These are phyloP conservation scores for Loripinus fragilis DNA, from an alignment of 2,888 invertebrate genomes.

Conservation along the genomic window DNA sequence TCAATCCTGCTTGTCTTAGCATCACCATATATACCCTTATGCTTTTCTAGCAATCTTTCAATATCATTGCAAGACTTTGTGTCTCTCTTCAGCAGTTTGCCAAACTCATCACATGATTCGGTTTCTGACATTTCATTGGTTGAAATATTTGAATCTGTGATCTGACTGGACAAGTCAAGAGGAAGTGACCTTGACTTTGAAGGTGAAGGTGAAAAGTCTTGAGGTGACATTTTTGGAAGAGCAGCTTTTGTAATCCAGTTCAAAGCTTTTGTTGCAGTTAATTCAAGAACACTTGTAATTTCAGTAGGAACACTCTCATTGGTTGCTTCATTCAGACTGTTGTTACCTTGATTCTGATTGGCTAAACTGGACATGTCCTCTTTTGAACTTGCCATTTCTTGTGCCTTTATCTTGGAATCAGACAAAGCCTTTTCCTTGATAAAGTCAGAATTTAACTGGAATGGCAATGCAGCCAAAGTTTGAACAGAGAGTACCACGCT, in stretches of 20 bases:
- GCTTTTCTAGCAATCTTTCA: conserved; percentile 26
- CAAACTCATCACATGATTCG: conserved; percentile 37
- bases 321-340: conserved; percentile 28
- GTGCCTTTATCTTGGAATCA: conserved; percentile 53
- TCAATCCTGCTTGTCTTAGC: conserved; percentile 53
- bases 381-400: conserved; percentile 52
- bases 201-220: conserved; percentile 24
- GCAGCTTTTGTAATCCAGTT: conserved; percentile 57
- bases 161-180: conserved; percentile 39
- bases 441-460: conserved; percentile 88
- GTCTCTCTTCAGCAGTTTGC: conserved; percentile 9
- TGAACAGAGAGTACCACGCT: conserved; percentile 91
- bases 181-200: conserved; percentile 48
- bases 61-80: conserved; percentile 13
- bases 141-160: conserved; percentile 44
- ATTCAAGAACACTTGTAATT: conserved; percentile 48
- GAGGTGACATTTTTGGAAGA: conserved; percentile 31
- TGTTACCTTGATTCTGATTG: conserved; percentile 46
- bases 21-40: conserved; percentile 42
- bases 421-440: conserved; percentile 59
- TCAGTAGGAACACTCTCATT: conserved; percentile 38
- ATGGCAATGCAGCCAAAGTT: conserved; percentile 91
- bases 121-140: conserved; percentile 39
- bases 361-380: conserved; percentile 32
- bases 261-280: conserved; percentile 57